These are phyloP conservation scores for Cryptotermes secundus DNA, from an alignment of 1,140 invertebrate species.

Conservation along the genomic window DNA sequence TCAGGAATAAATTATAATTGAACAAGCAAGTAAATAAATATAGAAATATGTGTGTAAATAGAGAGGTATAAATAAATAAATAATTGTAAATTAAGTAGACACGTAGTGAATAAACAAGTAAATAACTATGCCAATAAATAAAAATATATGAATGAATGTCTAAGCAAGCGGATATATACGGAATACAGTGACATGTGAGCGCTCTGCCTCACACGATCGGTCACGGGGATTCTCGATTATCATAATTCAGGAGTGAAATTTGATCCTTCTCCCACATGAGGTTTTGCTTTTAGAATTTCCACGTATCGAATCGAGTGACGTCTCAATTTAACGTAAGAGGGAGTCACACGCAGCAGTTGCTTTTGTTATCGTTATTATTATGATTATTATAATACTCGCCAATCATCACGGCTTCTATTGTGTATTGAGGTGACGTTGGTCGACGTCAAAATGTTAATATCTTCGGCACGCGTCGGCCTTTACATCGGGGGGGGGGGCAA, in stretches of 20 bases:
- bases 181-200: no score
- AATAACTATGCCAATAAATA: no score
- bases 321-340: slow-evolving; percentile 13
- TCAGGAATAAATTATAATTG: no score
- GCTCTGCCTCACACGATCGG: no score
- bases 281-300: background rate
- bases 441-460: slow-evolving; percentile 13
- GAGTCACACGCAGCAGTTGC: background rate
- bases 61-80: no score
- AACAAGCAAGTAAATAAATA: no score
- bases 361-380: background rate
- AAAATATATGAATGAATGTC: no score
- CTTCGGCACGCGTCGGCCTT: background rate
- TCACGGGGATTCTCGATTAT: background rate
- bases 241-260: background rate
- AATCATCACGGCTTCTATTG: background rate
- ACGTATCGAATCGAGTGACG: slow-evolving; percentile 14
- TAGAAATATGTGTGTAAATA: no score
- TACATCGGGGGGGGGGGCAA: background rate
- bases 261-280: background rate
- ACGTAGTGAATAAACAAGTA: no score
- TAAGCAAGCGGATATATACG: no score
- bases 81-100: no score
- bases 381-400: background rate
- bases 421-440: background rate